A percentile compares a stretch with the other conserved stretches of the same genome.
phyloP scores from a whole-genome alignment of 1,140 invertebrate species.

The Brachionus rubens region DNA sequence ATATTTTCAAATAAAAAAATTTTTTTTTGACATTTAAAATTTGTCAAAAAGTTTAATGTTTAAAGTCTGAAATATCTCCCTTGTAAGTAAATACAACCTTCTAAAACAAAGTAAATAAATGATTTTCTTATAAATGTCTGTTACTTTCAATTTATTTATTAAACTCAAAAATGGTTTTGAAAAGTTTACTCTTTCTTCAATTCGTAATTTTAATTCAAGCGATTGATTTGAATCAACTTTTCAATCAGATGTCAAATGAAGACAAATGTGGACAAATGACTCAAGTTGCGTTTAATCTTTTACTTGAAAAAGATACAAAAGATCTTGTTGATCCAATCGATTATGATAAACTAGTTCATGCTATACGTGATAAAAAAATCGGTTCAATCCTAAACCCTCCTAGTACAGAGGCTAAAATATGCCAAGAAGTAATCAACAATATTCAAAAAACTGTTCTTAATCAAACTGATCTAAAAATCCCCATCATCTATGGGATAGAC shows the following conservation, averaged over 20 bases:
- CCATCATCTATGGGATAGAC: constrained; percentile 7
- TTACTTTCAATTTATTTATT: no score
- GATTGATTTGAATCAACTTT: not conserved
- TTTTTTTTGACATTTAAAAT: no score
- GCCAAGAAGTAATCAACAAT: not conserved
- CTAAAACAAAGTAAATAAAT: no score
- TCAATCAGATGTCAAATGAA: not conserved
- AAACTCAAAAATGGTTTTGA: no score
- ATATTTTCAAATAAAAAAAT: no score
- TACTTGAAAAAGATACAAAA: not conserved
- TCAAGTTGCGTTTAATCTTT: constrained; percentile 1
- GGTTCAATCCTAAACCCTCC: constrained; percentile 17
- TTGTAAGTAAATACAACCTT: no score
- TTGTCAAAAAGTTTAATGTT: no score
- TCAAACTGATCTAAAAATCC: not conserved
- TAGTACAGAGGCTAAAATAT: not conserved
- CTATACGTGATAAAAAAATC: not conserved
- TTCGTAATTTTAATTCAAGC: no score
- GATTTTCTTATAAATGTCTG: no score
- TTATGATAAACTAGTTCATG: not conserved
- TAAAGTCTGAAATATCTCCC: no score
- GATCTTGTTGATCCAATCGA: not conserved
- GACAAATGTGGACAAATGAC: constrained; percentile 44
- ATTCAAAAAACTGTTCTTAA: not conserved
- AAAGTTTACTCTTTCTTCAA: no score